phyloP scores from a whole-genome alignment of 2,797 vertebrate species.

The Furcifer pardalis region DNA sequence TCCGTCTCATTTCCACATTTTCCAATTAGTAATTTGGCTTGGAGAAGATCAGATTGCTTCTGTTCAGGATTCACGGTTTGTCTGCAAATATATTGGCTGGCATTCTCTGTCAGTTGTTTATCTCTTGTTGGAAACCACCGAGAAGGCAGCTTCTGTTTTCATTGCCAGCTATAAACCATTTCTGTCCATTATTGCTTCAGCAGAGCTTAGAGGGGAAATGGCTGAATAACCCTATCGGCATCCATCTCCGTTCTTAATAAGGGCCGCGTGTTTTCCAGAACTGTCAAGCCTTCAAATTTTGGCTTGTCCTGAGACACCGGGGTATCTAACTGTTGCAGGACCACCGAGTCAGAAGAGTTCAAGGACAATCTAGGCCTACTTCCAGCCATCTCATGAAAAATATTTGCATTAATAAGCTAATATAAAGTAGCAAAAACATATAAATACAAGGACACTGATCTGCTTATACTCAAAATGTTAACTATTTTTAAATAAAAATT shows the following conservation, averaged over 20 bases:
- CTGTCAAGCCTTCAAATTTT: not conserved
- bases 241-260: not conserved
- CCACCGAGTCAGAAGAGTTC: no score
- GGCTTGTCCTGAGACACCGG: not conserved
- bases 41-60: slow-evolving; percentile 31
- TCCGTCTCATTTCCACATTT: slow-evolving; percentile 4
- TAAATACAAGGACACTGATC: not conserved
- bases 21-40: slow-evolving; percentile 35
- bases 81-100: not conserved
- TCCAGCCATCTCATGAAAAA: not conserved
- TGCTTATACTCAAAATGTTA: not conserved
- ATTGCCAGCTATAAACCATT: slow-evolving; percentile 8
- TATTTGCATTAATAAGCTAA: no score
- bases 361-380: not conserved
- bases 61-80: slow-evolving; percentile 1
- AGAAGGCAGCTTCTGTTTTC: slow-evolving; percentile 18
- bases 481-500: no score
- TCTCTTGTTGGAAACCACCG: not conserved
- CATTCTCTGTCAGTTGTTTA: slow-evolving; percentile 32
- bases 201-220: slow-evolving; percentile 3
- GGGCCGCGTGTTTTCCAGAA: not conserved
- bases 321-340: not conserved
- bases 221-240: not conserved
- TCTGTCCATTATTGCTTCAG: not conserved
- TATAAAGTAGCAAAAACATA: not conserved